A percentile compares a stretch with the other conserved stretches of the same genome.
Evolutionary conservation across 2,113 vertebrate genomes (phyloP).

Genomic region (Neolamprologus longior): DNA sequence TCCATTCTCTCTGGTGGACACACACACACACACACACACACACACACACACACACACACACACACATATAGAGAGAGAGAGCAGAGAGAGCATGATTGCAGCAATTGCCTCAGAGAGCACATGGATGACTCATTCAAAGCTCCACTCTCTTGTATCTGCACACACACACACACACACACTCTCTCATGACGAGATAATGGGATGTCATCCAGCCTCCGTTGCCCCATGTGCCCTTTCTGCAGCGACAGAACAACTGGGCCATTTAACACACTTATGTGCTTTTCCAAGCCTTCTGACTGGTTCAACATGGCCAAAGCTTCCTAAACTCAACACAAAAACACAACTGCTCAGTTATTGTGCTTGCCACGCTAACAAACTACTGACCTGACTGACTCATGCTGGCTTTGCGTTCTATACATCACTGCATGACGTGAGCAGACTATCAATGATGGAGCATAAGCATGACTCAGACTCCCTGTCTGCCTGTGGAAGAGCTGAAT

Average conservation of each 20-base stretch:
- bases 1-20: background rate
- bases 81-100: background rate
- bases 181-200: background rate
- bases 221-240: background rate
- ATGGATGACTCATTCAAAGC: background rate
- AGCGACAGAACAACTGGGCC: background rate
- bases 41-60: background rate
- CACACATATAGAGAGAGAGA: rapidly evolving
- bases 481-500: background rate
- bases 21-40: background rate
- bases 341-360: background rate
- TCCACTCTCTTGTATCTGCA: background rate
- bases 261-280: background rate
- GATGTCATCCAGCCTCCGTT: background rate
- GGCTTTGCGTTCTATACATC: conserved; percentile 2
- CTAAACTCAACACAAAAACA: background rate
- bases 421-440: conserved; percentile 21
- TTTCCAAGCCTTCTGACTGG: background rate
- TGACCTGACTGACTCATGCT: background rate
- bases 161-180: background rate
- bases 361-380: background rate
- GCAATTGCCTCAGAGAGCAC: background rate
- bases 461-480: background rate
- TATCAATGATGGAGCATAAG: conserved; percentile 10
- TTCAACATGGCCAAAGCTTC: background rate